Evolutionary conservation across 2,797 vertebrate species (phyloP).

Genomic region (Xenopus petersii): DNA sequence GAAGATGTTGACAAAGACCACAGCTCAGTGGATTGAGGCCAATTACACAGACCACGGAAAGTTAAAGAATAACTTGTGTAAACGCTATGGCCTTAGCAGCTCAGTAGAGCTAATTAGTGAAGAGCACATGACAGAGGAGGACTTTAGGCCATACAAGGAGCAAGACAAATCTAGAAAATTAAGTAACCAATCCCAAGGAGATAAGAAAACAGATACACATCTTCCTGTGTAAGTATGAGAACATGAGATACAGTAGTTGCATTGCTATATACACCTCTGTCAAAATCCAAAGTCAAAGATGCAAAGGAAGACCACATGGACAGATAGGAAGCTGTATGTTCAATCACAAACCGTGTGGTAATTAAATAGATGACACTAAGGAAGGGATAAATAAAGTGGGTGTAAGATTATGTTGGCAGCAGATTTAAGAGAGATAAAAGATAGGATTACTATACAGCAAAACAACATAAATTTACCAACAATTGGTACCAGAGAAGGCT

Average conservation of each 20-base stretch:
- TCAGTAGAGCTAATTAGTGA: slow-evolving; percentile 1
- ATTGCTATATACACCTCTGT: too few relatives aligned
- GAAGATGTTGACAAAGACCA: slow-evolving; percentile 58
- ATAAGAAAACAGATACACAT: slow-evolving; percentile 56
- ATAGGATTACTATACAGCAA: too few relatives aligned
- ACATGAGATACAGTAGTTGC: background rate
- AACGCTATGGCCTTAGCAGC: background rate
- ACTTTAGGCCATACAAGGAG: slow-evolving; percentile 44
- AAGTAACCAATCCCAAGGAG: background rate
- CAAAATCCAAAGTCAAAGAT: too few relatives aligned
- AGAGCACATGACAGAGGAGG: slow-evolving; percentile 28
- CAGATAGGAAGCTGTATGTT: too few relatives aligned
- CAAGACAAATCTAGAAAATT: slow-evolving; percentile 47
- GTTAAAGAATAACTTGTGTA: background rate
- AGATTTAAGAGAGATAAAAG: too few relatives aligned
- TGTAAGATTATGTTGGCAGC: too few relatives aligned
- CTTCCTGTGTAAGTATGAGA: slow-evolving; percentile 61
- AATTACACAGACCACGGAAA: slow-evolving; percentile 39
- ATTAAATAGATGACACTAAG: too few relatives aligned
- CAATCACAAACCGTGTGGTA: too few relatives aligned
- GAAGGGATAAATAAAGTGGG: too few relatives aligned
- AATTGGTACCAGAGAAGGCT: too few relatives aligned
- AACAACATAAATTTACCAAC: too few relatives aligned
- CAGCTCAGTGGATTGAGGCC: slow-evolving; percentile 59
- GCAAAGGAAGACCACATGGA: too few relatives aligned